These are phyloP conservation scores for Phoxinus phoxinus DNA, from an alignment of 2,113 vertebrate genomes.

Conservation along the genomic window DNA sequence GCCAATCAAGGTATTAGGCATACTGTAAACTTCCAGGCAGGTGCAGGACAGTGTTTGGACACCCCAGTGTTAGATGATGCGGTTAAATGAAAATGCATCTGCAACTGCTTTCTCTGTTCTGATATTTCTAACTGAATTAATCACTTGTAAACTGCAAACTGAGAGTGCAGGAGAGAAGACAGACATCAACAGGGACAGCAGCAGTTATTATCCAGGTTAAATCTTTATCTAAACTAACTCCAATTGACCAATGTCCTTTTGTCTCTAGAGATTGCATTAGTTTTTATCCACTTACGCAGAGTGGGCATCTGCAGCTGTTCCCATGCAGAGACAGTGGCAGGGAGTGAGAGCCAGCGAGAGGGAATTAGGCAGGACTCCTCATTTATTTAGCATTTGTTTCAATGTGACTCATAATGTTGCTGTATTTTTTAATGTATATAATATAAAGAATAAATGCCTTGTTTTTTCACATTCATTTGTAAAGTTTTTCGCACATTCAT, in stretches of 20 bases:
- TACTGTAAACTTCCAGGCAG: too few relatives aligned
- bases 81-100: neutral
- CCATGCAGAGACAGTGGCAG: constrained; percentile 42
- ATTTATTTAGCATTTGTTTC: constrained; percentile 15
- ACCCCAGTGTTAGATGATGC: neutral
- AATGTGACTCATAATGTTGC: neutral
- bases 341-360: neutral
- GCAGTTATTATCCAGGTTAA: constrained; percentile 75
- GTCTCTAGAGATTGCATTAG: constrained; percentile 72
- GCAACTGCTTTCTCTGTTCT: neutral
- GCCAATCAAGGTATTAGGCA: too few relatives aligned
- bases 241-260: constrained; percentile 70
- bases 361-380: neutral
- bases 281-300: constrained; percentile 80
- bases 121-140: constrained; percentile 10
- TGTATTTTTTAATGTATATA: neutral
- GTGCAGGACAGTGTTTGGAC: too few relatives aligned
- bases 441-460: neutral
- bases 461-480: neutral
- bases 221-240: constrained; percentile 76
- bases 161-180: constrained; percentile 51
- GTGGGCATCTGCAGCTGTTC: constrained; percentile 76
- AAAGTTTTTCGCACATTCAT: constrained; percentile 9
- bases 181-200: constrained; percentile 57
- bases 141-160: constrained; percentile 19